Percentiles rank a stretch among this genome's conserved stretches.
These are phyloP conservation scores for Zaprionus africanus DNA, from an alignment of 1,140 invertebrate species.

Conservation along the genomic window DNA sequence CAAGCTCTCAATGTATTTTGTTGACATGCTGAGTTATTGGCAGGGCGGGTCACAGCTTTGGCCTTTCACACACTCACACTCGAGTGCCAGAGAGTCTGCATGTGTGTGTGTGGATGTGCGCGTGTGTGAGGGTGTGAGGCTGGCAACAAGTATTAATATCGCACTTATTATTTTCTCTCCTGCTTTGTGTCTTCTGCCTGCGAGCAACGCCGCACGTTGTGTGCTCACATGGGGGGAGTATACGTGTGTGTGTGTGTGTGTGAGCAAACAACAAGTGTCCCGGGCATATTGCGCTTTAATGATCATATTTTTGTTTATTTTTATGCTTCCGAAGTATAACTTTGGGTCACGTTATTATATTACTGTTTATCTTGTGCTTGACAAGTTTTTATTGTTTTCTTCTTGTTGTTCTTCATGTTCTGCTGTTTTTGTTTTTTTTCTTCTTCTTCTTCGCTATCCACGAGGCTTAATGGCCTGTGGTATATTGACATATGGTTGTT, in stretches of 20 bases:
- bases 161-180: slow-evolving; percentile 68
- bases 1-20: slow-evolving; percentile 60
- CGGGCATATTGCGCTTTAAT: slow-evolving; percentile 54
- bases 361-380: slow-evolving; percentile 62
- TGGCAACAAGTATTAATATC: slow-evolving; percentile 67
- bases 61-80: slow-evolving; percentile 12
- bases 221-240: neutral
- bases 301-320: slow-evolving; percentile 62
- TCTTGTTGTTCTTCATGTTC: slow-evolving; percentile 25
- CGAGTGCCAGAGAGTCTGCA: slow-evolving; percentile 7
- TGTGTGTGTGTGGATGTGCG: slow-evolving; percentile 25
- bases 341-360: slow-evolving; percentile 70
- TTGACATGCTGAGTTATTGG: slow-evolving; percentile 76
- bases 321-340: slow-evolving; percentile 62
- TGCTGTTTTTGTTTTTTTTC: slow-evolving; percentile 27
- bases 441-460: too few species aligned
- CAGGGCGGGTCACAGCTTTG: slow-evolving; percentile 48
- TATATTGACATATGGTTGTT: slow-evolving; percentile 66
- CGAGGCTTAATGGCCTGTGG: slow-evolving; percentile 52
- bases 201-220: slow-evolving; percentile 4
- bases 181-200: slow-evolving; percentile 5
- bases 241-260: neutral
- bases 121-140: slow-evolving; percentile 14
- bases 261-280: slow-evolving; percentile 53
- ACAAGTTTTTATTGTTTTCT: slow-evolving; percentile 30